Evolutionary conservation across 64 coral and sea anemone species (phyloP).

Genomic region (Catalaphyllia jardinei): DNA sequence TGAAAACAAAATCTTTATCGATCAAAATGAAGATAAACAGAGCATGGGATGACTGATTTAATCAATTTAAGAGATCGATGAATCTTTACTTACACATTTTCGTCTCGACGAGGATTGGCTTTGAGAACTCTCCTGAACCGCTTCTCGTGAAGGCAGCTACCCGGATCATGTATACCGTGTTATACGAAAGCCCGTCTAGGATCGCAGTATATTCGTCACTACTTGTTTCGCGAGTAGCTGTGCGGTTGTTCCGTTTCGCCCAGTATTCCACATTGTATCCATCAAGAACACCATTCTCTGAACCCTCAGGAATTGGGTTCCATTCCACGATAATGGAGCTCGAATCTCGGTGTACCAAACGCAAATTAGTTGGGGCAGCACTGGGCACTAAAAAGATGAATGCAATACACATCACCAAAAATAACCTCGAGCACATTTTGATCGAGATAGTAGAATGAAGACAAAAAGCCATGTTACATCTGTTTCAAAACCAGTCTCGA

Average conservation of each 20-base stretch:
- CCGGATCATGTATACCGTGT: neutral
- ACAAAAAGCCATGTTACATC: too few species aligned
- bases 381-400: neutral
- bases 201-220: neutral
- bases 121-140: neutral
- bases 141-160: constrained; percentile 12
- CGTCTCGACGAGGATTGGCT: neutral
- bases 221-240: neutral
- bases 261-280: neutral
- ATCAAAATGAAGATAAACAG: neutral
- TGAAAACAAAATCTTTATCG: neutral
- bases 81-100: constrained; percentile 23
- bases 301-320: neutral
- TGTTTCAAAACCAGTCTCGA: too few species aligned
- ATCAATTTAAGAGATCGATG: neutral
- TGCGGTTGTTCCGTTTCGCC: neutral
- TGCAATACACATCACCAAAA: neutral
- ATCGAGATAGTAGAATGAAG: too few species aligned
- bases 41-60: neutral
- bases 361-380: neutral
- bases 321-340: neutral
- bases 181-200: neutral
- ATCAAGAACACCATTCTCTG: constrained; percentile 6
- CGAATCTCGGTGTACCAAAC: neutral
- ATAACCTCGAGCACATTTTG: too few species aligned